Conservation (phyloP, 2,888 invertebrate genomes). For the Xanthostigma xanthostigma region DNA sequence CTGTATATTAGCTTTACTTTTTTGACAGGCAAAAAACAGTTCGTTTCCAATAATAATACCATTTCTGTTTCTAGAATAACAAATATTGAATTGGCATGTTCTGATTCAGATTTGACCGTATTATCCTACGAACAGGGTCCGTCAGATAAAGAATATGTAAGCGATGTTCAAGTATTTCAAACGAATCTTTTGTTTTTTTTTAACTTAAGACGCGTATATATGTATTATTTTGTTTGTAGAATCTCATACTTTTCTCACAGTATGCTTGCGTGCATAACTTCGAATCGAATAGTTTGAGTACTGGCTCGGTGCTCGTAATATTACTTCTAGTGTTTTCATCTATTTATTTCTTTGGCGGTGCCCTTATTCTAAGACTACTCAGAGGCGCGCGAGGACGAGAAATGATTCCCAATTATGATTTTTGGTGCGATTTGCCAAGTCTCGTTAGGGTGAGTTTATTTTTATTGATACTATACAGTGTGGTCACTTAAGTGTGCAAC, state of each 20-base stretch:
- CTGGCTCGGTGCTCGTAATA: slow-evolving; percentile 47
- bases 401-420: slow-evolving; percentile 56
- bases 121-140: too few species aligned
- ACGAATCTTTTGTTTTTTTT: background rate
- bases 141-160: background rate
- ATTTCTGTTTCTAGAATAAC: too few species aligned
- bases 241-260: slow-evolving; percentile 34
- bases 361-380: slow-evolving; percentile 45
- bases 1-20: too few species aligned
- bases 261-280: slow-evolving; percentile 32
- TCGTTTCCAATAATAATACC: too few species aligned
- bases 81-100: too few species aligned
- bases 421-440: slow-evolving; percentile 55
- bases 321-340: slow-evolving; percentile 40
- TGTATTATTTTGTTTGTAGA: slow-evolving; percentile 25
- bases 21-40: too few species aligned
- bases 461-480: too few species aligned
- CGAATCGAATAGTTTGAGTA: slow-evolving; percentile 33
- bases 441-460: slow-evolving; percentile 43
- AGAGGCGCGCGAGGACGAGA: slow-evolving; percentile 59
- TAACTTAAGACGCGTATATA: slow-evolving; percentile 1
- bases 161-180: background rate
- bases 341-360: slow-evolving; percentile 50
- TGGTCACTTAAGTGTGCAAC: too few species aligned
- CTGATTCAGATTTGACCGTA: too few species aligned